Conservation (phyloP, 1,140 invertebrate species). For the Zaprionus ornatus region DNA sequence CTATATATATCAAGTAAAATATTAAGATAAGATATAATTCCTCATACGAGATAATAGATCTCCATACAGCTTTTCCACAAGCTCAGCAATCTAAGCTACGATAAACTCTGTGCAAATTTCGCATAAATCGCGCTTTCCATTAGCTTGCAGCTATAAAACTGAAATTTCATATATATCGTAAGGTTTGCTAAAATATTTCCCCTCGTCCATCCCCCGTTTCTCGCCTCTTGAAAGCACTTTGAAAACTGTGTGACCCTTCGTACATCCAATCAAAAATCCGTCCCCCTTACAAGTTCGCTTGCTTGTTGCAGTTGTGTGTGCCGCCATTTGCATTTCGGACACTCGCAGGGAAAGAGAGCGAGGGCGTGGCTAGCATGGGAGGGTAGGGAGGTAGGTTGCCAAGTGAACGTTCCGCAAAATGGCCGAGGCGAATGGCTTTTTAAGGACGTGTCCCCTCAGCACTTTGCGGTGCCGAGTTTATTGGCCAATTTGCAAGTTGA, state of each 20-base stretch:
- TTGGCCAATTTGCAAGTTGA: slow-evolving; percentile 75
- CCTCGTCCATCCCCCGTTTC: neutral
- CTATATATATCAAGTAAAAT: too few relatives aligned
- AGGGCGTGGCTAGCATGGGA: neutral
- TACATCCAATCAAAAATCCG: slow-evolving; percentile 4
- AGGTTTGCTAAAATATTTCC: neutral
- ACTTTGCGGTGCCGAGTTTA: slow-evolving; percentile 49
- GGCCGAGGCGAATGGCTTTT: slow-evolving; percentile 50
- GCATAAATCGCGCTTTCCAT: slow-evolving; percentile 1
- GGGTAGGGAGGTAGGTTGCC: neutral
- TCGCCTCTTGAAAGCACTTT: neutral
- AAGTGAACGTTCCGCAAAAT: slow-evolving; percentile 46
- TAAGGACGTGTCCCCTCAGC: slow-evolving; percentile 22
- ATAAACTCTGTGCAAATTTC: neutral
- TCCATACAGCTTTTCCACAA: neutral
- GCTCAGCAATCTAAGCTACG: neutral
- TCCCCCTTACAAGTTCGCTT: neutral
- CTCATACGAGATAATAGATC: neutral
- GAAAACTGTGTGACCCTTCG: neutral
- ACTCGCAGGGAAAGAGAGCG: neutral
- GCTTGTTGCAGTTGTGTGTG: slow-evolving; percentile 5
- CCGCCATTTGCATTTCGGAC: slow-evolving; percentile 61
- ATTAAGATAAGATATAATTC: too few relatives aligned
- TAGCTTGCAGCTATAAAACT: slow-evolving; percentile 1
- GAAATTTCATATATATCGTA: neutral